These are phyloP conservation scores for Campaea margaritaria DNA, from an alignment of 2,888 invertebrate genomes.

Conservation along the genomic window DNA sequence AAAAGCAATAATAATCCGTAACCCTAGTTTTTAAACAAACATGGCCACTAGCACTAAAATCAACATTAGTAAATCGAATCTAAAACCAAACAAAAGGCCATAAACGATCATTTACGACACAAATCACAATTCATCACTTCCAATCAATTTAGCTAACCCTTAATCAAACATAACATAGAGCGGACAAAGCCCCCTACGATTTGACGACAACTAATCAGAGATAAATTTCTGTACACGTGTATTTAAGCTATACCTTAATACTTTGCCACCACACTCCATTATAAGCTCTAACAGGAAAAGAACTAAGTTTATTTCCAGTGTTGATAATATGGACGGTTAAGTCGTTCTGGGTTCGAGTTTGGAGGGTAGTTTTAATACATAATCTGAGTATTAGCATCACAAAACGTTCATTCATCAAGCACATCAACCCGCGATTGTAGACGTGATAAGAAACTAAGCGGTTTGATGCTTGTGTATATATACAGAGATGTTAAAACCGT, in stretches of 20 bases:
- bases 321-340: constrained; percentile 4
- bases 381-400: constrained; percentile 66
- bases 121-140: constrained; percentile 73
- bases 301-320: constrained; percentile 15
- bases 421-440: constrained; percentile 72
- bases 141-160: constrained; percentile 73
- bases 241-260: constrained; percentile 66
- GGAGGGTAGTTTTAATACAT: constrained; percentile 43
- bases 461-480: constrained; percentile 41
- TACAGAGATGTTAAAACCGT: constrained; percentile 55
- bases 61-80: constrained; percentile 20
- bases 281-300: constrained; percentile 1
- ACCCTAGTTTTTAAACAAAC: no score
- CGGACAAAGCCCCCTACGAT: constrained; percentile 46
- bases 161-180: constrained; percentile 46
- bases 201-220: constrained; percentile 59
- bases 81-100: constrained; percentile 37
- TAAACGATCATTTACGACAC: constrained; percentile 53
- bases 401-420: constrained; percentile 82
- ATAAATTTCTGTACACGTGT: constrained; percentile 75
- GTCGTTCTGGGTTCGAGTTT: constrained; percentile 17
- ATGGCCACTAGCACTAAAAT: no score
- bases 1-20: constrained; percentile 29
- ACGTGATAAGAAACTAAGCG: constrained; percentile 62
- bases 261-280: constrained; percentile 28